phyloP scores from a whole-genome alignment of 2,113 vertebrate species.

The Climacteris rufus region DNA sequence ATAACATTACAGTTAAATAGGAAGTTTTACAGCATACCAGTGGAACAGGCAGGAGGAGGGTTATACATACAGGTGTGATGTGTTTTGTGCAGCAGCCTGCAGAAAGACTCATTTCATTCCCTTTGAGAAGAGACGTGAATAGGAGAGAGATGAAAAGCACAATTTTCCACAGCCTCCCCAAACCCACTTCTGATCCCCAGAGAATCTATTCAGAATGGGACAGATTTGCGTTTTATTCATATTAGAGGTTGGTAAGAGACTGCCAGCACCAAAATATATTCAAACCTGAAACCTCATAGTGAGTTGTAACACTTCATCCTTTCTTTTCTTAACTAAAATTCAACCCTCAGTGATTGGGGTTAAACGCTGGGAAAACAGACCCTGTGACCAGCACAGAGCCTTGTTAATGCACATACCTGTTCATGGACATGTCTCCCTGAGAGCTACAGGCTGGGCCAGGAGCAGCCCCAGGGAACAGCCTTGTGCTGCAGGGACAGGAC shows the following conservation, averaged over 20 bases:
- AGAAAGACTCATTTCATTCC: background rate
- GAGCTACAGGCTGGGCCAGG: background rate
- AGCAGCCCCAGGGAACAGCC: background rate
- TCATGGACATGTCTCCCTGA: fast-evolving
- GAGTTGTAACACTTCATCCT: background rate
- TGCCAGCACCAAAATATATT: fast-evolving
- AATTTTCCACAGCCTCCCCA: background rate
- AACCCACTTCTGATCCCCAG: background rate
- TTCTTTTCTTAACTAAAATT: background rate
- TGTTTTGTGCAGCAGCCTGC: background rate
- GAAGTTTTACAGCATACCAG: background rate
- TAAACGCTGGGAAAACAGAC: fast-evolving
- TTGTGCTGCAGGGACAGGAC: background rate
- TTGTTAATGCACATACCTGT: background rate
- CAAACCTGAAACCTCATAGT: background rate
- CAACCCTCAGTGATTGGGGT: fast-evolving
- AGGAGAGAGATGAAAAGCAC: background rate
- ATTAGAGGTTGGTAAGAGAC: background rate
- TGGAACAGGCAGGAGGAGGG: background rate
- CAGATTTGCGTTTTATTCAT: background rate
- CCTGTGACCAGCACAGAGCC: background rate
- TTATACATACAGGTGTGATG: background rate
- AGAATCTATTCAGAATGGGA: background rate
- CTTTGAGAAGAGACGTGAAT: background rate
- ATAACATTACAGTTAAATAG: background rate